Conservation (phyloP, 2,888 invertebrate species). For the Limnephilus rhombicus region DNA sequence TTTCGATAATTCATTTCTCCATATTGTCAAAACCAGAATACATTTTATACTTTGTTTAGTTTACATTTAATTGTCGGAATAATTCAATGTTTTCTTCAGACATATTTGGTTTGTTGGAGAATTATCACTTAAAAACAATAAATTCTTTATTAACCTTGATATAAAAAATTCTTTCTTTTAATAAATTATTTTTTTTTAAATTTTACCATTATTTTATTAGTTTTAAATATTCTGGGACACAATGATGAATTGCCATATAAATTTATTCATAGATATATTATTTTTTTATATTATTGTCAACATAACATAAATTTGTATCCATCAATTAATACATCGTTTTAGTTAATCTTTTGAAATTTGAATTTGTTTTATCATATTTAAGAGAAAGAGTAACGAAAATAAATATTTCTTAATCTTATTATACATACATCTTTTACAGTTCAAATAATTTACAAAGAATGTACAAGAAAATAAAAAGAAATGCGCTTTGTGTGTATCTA, state of each 20-base stretch:
- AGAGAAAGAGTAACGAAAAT: neutral
- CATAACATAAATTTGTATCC: neutral
- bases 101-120: neutral
- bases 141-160: neutral
- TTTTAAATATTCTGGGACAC: constrained; percentile 1
- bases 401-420: neutral
- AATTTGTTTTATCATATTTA: neutral
- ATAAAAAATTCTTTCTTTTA: neutral
- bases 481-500: neutral
- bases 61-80: neutral
- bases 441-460: neutral
- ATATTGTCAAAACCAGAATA: neutral
- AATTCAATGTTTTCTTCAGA: neutral
- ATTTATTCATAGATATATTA: neutral
- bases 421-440: neutral
- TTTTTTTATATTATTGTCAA: neutral
- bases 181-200: neutral
- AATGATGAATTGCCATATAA: neutral
- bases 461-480: neutral
- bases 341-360: neutral
- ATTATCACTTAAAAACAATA: neutral
- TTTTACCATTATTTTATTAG: neutral
- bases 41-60: neutral
- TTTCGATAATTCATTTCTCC: neutral
- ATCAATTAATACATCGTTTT: neutral